These are phyloP conservation scores for Melieria picta DNA, from an alignment of 2,888 invertebrate genomes.

Conservation along the genomic window DNA sequence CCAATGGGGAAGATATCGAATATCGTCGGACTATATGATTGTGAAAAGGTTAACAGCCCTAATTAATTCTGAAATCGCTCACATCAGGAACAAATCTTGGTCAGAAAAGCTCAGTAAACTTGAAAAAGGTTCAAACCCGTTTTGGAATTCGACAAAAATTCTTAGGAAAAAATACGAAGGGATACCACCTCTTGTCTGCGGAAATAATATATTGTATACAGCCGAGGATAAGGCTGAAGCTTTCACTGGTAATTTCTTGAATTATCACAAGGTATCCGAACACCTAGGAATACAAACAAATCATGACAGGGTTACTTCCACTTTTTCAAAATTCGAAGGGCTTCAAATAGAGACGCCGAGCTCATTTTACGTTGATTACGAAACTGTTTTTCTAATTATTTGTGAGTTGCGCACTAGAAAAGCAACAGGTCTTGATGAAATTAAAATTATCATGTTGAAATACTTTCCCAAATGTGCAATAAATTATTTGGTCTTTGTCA, in stretches of 20 bases:
- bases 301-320: background rate
- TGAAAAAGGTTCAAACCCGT: constrained; percentile 9
- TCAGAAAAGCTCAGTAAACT: constrained; percentile 11
- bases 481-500: constrained; percentile 19
- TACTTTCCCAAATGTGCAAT: constrained; percentile 18
- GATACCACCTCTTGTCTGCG: background rate
- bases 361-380: constrained; percentile 1
- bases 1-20: constrained; percentile 15
- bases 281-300: background rate
- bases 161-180: background rate
- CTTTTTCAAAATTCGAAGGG: background rate
- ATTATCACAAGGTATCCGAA: constrained; percentile 1
- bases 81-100: background rate
- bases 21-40: background rate
- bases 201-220: background rate
- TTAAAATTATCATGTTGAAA: constrained; percentile 20
- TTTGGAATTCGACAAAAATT: constrained; percentile 6
- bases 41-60: constrained; percentile 6
- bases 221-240: background rate
- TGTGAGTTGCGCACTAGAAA: background rate
- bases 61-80: too few relatives aligned
- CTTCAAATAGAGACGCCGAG: background rate
- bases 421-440: constrained; percentile 20
- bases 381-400: constrained; percentile 5
- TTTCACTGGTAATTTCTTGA: background rate